Evolutionary conservation across 2,113 vertebrate genomes (phyloP), one percentile per base, ranked within the genome.

Genomic region (Amphiprion percula): DNA sequence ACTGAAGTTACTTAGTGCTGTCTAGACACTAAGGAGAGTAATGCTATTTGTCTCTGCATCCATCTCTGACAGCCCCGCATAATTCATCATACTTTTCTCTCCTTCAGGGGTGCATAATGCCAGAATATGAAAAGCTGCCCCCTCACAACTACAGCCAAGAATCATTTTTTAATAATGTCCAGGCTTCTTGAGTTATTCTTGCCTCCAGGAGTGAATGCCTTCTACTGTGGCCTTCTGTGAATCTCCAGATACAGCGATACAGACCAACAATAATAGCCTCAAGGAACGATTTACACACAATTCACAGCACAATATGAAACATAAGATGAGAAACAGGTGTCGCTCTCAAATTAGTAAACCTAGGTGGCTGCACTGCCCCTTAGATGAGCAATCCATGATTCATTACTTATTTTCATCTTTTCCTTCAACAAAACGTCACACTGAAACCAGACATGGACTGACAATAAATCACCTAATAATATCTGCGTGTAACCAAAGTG

Each of bases 121-220:
- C 66, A 58, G 44, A 16, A 52, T 52, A 77, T 53, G 26, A 83
- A 73, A 81, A 68, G 15, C 41, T 15, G 55, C 53, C 64, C 39
- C 62, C 54, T 54, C 71, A 61, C 8, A 63, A 64, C 60, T 60
- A 62, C 4, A 70, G 62, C 60, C 60, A 66, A 71, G 21, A 52
- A 74, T 83, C 4, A 54, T 61, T 12, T 64, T 76, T 64, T 59
- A 62, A 85, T 85, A 50, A 69, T 46, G 30, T 74, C 26, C 66
- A 19, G 55, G 54, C 39, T 47, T 73, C 71, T 23, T 28, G 19
- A 75, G 58, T 44, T 70, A 50, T 61, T 72, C 72, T 61, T 79
- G 76, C 61, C 62, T 37, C 59, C 23, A 23, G 56, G 71, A 75
- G 8, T 4, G 67, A 49, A 65, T 33, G 46, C 33, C 30, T 55